These are phyloP conservation scores for Diadumene lineata DNA, from an alignment of 92 coral and sea anemone genomes.

Conservation along the genomic window DNA sequence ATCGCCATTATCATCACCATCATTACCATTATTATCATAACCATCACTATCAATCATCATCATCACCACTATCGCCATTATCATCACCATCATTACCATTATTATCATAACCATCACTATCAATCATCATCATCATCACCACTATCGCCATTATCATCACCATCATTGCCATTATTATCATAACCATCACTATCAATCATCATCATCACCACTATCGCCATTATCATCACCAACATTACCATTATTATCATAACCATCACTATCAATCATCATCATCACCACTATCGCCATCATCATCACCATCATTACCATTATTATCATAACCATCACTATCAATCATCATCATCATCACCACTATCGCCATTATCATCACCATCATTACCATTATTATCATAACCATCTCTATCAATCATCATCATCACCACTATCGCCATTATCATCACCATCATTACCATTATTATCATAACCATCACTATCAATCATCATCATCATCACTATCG, in stretches of 20 bases:
- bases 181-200: no score
- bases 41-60: no score
- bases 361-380: not conserved
- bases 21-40: not conserved
- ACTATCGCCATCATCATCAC: not conserved
- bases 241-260: no score
- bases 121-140: not conserved
- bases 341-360: no score
- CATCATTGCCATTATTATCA: no score
- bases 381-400: not conserved
- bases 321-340: not conserved
- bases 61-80: not conserved
- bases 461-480: no score
- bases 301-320: not conserved
- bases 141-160: not conserved
- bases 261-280: not conserved
- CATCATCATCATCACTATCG: not conserved
- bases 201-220: not conserved
- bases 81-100: not conserved
- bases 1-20: not conserved
- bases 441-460: not conserved
- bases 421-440: not conserved
- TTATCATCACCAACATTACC: not conserved
- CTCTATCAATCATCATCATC: no score
- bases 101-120: no score